Evolutionary conservation across 1,140 invertebrate genomes (phyloP).

Genomic region (Pseudomyrmex gracilis): DNA sequence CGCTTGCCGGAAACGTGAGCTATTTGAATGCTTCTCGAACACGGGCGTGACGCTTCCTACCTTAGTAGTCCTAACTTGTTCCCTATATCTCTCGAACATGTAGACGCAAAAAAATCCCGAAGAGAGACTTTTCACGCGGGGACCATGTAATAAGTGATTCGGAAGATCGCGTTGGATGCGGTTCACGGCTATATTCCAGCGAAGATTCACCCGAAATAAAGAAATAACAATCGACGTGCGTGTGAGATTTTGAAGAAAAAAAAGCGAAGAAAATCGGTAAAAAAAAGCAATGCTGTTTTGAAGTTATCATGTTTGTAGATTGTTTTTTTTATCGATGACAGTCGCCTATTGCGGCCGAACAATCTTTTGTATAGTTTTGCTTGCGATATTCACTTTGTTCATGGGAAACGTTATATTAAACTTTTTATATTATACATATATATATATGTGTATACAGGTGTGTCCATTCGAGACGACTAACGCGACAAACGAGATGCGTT

Average conservation of each 20-base stretch:
- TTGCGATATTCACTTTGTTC: conserved; percentile 34
- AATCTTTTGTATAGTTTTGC: conserved; percentile 64
- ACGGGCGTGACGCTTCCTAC: conserved; percentile 44
- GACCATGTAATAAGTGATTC: conserved; percentile 35
- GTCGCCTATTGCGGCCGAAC: conserved; percentile 63
- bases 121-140: conserved; percentile 48
- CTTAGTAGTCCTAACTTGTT: conserved; percentile 38
- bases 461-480: neutral
- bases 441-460: neutral
- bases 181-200: neutral
- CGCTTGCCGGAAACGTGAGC: conserved; percentile 41
- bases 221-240: conserved; percentile 23
- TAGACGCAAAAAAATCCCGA: conserved; percentile 43
- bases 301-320: conserved; percentile 61
- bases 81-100: conserved; percentile 52
- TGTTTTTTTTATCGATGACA: conserved; percentile 67
- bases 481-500: conserved; percentile 1
- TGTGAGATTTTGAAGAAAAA: conserved; percentile 11
- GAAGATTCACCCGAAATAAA: neutral
- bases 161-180: conserved; percentile 35
- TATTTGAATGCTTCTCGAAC: conserved; percentile 25
- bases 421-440: conserved; percentile 29
- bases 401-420: conserved; percentile 11
- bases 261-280: conserved; percentile 6
- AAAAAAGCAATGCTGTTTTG: conserved; percentile 21